Percentiles rank a stretch among this genome's conserved stretches.
These are phyloP conservation scores for Podocnemis expansa DNA, from an alignment of 2,113 vertebrate species.

Conservation along the genomic window DNA sequence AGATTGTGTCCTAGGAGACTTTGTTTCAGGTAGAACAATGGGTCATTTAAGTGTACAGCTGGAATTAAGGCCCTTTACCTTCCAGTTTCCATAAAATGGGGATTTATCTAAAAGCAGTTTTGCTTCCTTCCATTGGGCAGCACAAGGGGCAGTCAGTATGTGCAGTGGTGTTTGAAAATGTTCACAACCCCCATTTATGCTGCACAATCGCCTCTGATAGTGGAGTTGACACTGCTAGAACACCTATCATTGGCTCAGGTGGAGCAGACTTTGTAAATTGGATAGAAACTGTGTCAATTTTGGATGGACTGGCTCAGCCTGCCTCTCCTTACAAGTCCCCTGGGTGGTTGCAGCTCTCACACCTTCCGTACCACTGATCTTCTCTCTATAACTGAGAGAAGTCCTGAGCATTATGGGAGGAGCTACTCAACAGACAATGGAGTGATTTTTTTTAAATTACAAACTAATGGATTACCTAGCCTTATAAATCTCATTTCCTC, in stretches of 20 bases:
- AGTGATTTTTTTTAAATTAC: background rate
- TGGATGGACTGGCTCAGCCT: background rate
- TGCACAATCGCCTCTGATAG: background rate
- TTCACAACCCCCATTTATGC: background rate
- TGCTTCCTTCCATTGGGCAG: background rate
- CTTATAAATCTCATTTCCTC: background rate
- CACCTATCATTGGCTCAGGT: background rate
- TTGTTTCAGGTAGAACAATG: constrained; percentile 30
- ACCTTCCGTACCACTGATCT: background rate
- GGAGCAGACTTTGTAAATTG: background rate
- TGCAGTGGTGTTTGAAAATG: background rate
- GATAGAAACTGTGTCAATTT: background rate
- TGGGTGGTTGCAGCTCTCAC: background rate
- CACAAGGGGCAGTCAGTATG: background rate
- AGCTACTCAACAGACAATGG: background rate
- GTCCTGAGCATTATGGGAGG: background rate
- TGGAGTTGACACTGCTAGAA: background rate
- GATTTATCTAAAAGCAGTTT: constrained; percentile 27
- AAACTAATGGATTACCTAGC: constrained; percentile 22
- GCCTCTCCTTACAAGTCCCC: background rate
- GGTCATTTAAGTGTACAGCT: background rate
- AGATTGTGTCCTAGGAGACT: background rate
- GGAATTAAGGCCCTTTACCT: constrained; percentile 18
- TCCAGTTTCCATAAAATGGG: background rate
- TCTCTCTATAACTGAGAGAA: constrained; percentile 24